Percentiles rank a stretch among this genome's conserved stretches.
phyloP scores from a whole-genome alignment of 2,888 invertebrate species.

The Trachelus troglodyta region DNA sequence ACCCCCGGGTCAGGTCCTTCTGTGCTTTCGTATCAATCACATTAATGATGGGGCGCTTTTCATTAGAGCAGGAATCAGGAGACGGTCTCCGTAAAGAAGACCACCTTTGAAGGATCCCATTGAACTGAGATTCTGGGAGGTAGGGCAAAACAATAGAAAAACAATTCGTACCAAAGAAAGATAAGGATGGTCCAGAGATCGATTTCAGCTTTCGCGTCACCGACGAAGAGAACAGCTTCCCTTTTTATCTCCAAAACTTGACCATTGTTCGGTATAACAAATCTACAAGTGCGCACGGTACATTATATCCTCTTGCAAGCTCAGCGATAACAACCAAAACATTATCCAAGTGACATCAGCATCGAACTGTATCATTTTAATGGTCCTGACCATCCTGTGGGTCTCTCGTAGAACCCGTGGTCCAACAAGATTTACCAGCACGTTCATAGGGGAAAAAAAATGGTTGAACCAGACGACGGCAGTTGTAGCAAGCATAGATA shows the following conservation, averaged over 20 bases:
- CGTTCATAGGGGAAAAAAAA: not conserved
- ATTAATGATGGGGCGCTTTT: slow-evolving; percentile 21
- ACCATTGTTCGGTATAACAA: not conserved
- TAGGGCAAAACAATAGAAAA: not conserved
- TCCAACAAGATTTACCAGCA: not conserved
- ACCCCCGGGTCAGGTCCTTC: not conserved
- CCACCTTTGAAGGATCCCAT: not conserved
- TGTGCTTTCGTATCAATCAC: slow-evolving; percentile 21
- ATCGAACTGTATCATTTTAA: not conserved
- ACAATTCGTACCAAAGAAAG: not conserved
- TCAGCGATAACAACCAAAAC: not conserved
- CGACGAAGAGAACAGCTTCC: not conserved
- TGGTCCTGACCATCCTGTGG: not conserved
- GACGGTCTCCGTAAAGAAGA: not conserved
- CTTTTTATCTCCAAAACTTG: not conserved
- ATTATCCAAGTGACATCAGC: not conserved
- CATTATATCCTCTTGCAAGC: not conserved
- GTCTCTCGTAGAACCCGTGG: not conserved
- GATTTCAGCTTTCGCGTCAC: not conserved
- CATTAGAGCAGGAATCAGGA: slow-evolving; percentile 18
- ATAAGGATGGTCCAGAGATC: not conserved
- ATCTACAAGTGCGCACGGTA: not conserved
- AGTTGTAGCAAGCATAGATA: not conserved
- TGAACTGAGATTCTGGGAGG: not conserved
- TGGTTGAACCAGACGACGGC: not conserved